Evolutionary conservation across 2,797 vertebrate genomes (phyloP), one percentile per base, ranked within the genome.

Genomic region (Gouania willdenowi): DNA sequence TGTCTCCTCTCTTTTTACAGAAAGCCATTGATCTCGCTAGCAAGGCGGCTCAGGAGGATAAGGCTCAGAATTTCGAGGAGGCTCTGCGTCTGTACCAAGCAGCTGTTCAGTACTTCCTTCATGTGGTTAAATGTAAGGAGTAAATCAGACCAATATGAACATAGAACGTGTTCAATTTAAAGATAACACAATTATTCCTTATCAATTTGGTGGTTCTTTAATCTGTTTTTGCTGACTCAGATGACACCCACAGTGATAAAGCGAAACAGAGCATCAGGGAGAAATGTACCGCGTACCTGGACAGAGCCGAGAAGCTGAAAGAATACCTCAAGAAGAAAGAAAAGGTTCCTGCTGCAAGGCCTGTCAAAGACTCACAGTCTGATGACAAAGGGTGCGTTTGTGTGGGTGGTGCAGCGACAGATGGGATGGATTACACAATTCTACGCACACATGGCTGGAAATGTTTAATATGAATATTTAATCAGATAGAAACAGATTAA

Each of bases 21-120:
- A 99, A 99, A 94, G 97, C 93, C 42, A 95, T 98, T 74, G 95
- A 98, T 71, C 91, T 98, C 21, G 97, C 94, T 64, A 91, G 32
- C 77, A 98, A 94, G 82, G 96, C 97, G 2, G 90, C 97, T 1
- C 93, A 97, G 68, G 96, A 98, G 82, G 97, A 99, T 79, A 96
- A 97, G 87, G 94, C 92, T 12, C 87, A 93, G 53, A 98, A 98
- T 82, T 98, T 91, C 4, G 93, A 95, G 33, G 97, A 98, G 82
- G 97, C 97, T 13, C 84, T 98, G 20, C 89, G 79, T 2, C 77
- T 97, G 29, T 99, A 99, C 77, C 94, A 98, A 5, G 86, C 92
- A 5, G 91, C 94, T 24, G 96, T 98, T 51, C 92, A 97, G 74
- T 98, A 99, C 84, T 94, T 99, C 69, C 85, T 99, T 20, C 97